phyloP scores from a whole-genome alignment of 2,113 vertebrate species.

The Takifugu flavidus region DNA sequence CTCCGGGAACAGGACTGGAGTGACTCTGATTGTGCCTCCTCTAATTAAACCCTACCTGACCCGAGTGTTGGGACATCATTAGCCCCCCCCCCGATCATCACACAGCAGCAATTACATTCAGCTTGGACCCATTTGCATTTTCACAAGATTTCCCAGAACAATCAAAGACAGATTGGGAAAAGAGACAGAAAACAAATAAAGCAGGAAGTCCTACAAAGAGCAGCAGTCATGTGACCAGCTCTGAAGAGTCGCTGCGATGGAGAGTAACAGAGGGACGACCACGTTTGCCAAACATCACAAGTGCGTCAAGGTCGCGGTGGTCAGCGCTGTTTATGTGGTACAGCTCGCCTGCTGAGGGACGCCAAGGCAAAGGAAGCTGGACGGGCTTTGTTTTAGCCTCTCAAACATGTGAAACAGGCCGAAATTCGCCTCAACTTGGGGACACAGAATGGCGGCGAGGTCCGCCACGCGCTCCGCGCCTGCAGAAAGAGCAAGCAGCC shows the following conservation, averaged over 20 bases:
- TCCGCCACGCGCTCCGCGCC: no score
- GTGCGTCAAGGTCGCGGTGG: slow-evolving; percentile 25
- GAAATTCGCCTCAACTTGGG: no score
- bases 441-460: no score
- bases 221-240: slow-evolving; percentile 12
- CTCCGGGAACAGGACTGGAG: slow-evolving; percentile 77
- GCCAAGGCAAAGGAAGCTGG: not conserved
- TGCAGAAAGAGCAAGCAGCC: slow-evolving; percentile 1
- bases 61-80: slow-evolving; percentile 95
- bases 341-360: no score
- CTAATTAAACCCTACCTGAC: slow-evolving; percentile 98
- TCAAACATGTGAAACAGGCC: not conserved
- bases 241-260: slow-evolving; percentile 13
- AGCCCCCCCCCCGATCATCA: slow-evolving; percentile 90
- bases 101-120: slow-evolving; percentile 89
- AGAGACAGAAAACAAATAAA: slow-evolving; percentile 41
- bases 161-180: slow-evolving; percentile 58
- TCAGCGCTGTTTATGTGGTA: slow-evolving; percentile 6
- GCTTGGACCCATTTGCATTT: slow-evolving; percentile 85
- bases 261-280: slow-evolving; percentile 6
- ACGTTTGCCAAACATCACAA: slow-evolving; percentile 28
- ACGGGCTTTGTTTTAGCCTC: not conserved
- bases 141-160: slow-evolving; percentile 77
- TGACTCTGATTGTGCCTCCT: slow-evolving; percentile 93
- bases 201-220: slow-evolving; percentile 16